A percentile compares a stretch with the other conserved stretches of the same genome.
phyloP scores from a whole-genome alignment of 2,888 invertebrate genomes.

The Caenorhabditis macrosperma region DNA sequence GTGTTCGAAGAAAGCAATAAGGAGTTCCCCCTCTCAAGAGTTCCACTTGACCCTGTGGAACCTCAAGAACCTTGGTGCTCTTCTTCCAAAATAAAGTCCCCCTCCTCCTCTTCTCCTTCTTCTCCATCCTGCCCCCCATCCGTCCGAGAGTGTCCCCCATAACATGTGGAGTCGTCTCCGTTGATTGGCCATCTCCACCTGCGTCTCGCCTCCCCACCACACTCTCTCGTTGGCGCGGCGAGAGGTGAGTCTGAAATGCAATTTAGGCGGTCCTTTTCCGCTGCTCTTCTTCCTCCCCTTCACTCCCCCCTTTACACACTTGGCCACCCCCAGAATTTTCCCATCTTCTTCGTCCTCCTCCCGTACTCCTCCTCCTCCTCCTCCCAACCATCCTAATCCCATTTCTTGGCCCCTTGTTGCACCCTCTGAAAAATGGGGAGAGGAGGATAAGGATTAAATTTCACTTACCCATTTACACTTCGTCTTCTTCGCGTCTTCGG shows the following conservation, averaged over 20 bases:
- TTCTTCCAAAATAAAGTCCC: not conserved
- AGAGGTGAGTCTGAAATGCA: conserved; percentile 61
- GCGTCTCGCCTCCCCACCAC: conserved; percentile 27
- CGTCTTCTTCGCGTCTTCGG: not conserved
- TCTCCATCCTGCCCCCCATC: no score
- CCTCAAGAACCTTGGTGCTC: not conserved
- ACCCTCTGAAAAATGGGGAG: no score
- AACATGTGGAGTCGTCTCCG: conserved; percentile 12
- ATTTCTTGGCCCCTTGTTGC: not conserved
- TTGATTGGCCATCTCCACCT: conserved; percentile 46
- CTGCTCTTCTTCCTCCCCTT: conserved; percentile 5
- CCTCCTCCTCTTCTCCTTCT: not conserved
- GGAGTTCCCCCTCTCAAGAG: no score
- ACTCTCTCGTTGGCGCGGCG: conserved; percentile 11
- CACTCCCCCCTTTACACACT: conserved; percentile 39
- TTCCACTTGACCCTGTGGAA: no score
- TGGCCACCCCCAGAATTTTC: conserved; percentile 32
- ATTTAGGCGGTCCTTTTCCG: conserved; percentile 44
- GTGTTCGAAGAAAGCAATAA: no score
- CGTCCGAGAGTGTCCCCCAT: not conserved
- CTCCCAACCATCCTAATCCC: not conserved
- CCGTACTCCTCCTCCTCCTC: conserved; percentile 7
- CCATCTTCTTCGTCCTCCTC: conserved; percentile 19
- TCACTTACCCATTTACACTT: not conserved
- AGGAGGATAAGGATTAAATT: not conserved